phyloP scores from a whole-genome alignment of 2,797 vertebrate genomes.

The Brotula barbata region DNA sequence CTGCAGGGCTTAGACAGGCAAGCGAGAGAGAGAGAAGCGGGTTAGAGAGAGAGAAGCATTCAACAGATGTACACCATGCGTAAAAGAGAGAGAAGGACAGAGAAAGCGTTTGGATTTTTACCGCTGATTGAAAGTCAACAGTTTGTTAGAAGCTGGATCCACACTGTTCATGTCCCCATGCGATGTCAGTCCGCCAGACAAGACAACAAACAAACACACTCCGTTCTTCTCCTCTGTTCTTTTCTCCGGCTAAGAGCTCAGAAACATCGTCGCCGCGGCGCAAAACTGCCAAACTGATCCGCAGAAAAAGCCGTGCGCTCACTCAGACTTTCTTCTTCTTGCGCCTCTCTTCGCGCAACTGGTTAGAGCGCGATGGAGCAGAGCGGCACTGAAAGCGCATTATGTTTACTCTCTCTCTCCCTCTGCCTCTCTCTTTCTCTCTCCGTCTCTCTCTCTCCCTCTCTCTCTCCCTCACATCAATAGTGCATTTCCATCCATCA shows the following conservation, averaged over 20 bases:
- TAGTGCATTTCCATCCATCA: slow-evolving; percentile 49
- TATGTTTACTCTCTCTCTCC: slow-evolving; percentile 32
- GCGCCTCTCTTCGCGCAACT: slow-evolving; percentile 43
- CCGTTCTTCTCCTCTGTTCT: slow-evolving; percentile 6
- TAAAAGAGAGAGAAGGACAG: slow-evolving; percentile 5
- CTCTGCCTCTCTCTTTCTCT: slow-evolving; percentile 12
- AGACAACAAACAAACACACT: slow-evolving; percentile 44
- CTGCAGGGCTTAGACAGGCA: slow-evolving; percentile 39
- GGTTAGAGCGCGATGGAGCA: slow-evolving; percentile 52
- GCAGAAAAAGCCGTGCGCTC: slow-evolving; percentile 12
- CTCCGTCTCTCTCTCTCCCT: background rate
- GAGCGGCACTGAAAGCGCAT: slow-evolving; percentile 46
- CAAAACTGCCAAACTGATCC: slow-evolving; percentile 55
- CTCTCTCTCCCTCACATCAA: slow-evolving; percentile 6
- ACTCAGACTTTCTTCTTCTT: slow-evolving; percentile 20
- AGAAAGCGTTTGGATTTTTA: slow-evolving; percentile 55
- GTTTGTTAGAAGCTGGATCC: slow-evolving; percentile 83
- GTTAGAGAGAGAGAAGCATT: slow-evolving; percentile 24
- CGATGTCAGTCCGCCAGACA: slow-evolving; percentile 71
- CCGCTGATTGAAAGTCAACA: slow-evolving; percentile 88
- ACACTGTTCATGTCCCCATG: slow-evolving; percentile 84
- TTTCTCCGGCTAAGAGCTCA: slow-evolving; percentile 36
- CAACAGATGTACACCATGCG: slow-evolving; percentile 69
- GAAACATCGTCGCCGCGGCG: slow-evolving; percentile 56
- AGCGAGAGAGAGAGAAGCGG: background rate